Evolutionary conservation across 2,797 vertebrate genomes (phyloP).

Genomic region (Heteromormyrus szaboi): DNA sequence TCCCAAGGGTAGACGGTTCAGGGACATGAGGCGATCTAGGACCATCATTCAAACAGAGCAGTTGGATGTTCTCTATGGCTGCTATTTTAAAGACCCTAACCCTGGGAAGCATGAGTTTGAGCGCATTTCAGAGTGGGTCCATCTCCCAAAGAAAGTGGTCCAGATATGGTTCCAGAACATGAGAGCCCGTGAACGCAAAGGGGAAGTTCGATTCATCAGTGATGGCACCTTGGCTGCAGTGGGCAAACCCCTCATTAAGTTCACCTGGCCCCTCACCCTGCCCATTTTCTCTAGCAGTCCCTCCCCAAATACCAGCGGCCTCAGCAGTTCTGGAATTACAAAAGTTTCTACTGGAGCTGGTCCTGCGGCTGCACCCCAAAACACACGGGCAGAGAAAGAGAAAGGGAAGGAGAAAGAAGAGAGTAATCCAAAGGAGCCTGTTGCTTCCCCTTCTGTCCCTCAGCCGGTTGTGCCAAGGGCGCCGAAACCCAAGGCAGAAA

Average conservation of each 20-base stretch:
- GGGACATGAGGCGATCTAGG: conserved; percentile 75
- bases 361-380: conserved; percentile 54
- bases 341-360: conserved; percentile 51
- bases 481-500: conserved; percentile 64
- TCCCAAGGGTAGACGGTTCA: conserved; percentile 63
- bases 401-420: conserved; percentile 49
- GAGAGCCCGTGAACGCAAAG: conserved; percentile 84
- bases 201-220: conserved; percentile 79
- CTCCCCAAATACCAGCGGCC: conserved; percentile 48
- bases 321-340: conserved; percentile 34
- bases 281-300: conserved; percentile 64
- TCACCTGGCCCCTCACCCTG: conserved; percentile 72
- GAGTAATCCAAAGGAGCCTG: conserved; percentile 59
- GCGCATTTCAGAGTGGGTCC: conserved; percentile 86
- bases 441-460: conserved; percentile 38
- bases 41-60: conserved; percentile 89
- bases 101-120: conserved; percentile 88
- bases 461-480: conserved; percentile 39
- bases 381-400: conserved; percentile 46
- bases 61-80: conserved; percentile 87
- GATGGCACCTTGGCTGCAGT: conserved; percentile 71
- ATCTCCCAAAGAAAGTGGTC: conserved; percentile 87
- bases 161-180: conserved; percentile 97
- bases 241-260: conserved; percentile 74
- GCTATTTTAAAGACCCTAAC: conserved; percentile 90